Base-by-base conservation (phyloP, 1,140 invertebrate species). In the Cherax quadricarinatus region DNA sequence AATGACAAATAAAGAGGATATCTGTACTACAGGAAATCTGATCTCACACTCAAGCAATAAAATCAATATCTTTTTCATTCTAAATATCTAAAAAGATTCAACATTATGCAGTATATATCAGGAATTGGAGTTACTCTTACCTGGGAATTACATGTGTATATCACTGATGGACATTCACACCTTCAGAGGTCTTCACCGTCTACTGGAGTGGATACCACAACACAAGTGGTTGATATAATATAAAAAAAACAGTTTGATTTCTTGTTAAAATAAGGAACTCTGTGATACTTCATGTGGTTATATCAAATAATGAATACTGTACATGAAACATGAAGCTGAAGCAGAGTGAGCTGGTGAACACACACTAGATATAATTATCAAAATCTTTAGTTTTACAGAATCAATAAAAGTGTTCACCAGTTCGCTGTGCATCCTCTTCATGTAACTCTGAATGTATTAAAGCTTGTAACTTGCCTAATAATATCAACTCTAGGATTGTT, bases 241-340 rank as follows among this genome's bases (percentile, higher is more conserved):
- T 83, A 83, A 53, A 83, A 83, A 60, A 14, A 83, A 83, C 9
- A 83, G 57, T 83, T 83, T 83, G 81, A 83, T 83, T 83, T 83
- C 21, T 83, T 57, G 51, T 48, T 83, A 21, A 75, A 83, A 83
- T 57, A 60, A 83, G 81, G 81, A 83, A 83, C 81, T 83, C 12
- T n/a, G 81, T 30, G 51, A 83, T 83, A 57, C n/a, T 83, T 53
- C 81, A 60, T 14, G 57, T 57, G 21, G n/a, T 60, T 21, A 57
- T 57, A 12, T 83, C 81, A 53, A 10, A 57, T 60, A 83, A 53
- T 83, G 81, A 57, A 57, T 12, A 57, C 21, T 24, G 30, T 41
- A 30, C 16, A 83, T 60, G 70, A 10, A 41, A 75, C 24, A 21
- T 75, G 5, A 75, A 75, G 70, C 12, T 30, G 24, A 75, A 75